Evolutionary conservation across 1,140 invertebrate species (phyloP).

Genomic region (Stegodyphus mimosarum): DNA sequence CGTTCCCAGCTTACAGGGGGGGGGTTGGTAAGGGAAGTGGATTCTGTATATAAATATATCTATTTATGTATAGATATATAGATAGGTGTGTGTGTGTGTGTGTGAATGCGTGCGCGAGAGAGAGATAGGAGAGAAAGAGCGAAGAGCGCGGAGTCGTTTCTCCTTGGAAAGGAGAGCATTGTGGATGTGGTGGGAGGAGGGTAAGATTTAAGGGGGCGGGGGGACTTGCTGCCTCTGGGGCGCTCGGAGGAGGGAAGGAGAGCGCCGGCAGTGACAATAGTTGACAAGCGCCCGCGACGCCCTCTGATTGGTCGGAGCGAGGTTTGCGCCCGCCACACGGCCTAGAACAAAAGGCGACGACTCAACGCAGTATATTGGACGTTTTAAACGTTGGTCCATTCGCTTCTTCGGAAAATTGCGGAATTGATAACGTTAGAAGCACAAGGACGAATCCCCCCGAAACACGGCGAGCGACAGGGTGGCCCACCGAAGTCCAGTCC

Average conservation of each 20-base stretch:
- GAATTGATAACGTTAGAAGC: background rate
- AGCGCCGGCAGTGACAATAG: conserved; percentile 51
- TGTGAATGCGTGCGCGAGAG: too few species aligned
- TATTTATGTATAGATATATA: too few species aligned
- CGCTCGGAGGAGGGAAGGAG: conserved; percentile 7
- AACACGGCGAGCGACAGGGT: conserved; percentile 24
- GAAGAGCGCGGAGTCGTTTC: too few species aligned
- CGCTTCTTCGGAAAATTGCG: background rate
- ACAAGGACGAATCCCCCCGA: background rate
- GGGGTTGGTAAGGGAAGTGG: background rate
- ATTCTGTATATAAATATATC: too few species aligned
- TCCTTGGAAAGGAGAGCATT: background rate
- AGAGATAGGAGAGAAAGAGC: too few species aligned
- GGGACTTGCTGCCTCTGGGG: background rate
- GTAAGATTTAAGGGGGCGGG: conserved; percentile 35
- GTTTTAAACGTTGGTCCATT: conserved; percentile 48
- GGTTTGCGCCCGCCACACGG: conserved; percentile 26
- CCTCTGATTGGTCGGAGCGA: conserved; percentile 57
- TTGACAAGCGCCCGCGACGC: conserved; percentile 58
- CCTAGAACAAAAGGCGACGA: conserved; percentile 52
- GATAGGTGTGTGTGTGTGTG: too few species aligned
- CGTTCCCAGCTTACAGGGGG: background rate
- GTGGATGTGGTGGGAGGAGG: conserved; percentile 4
- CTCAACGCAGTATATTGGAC: conserved; percentile 29
- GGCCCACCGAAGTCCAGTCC: conserved; percentile 53